These are phyloP conservation scores for Podargus strigoides DNA, from an alignment of 2,797 vertebrate genomes.

Conservation along the genomic window DNA sequence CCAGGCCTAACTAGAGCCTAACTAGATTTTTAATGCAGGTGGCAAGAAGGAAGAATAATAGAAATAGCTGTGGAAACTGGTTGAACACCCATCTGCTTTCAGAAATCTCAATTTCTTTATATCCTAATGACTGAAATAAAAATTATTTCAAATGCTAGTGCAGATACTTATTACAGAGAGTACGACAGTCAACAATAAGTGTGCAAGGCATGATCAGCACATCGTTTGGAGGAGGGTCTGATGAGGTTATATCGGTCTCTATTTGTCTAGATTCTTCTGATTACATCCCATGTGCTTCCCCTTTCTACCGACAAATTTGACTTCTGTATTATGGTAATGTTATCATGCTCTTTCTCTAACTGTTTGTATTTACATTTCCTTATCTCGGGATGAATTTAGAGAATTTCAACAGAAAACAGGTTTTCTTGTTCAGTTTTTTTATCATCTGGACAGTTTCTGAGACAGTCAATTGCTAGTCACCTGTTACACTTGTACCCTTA, in stretches of 20 bases:
- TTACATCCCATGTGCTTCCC: conserved; percentile 4
- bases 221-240: background rate
- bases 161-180: background rate
- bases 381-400: background rate
- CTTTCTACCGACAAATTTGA: conserved; percentile 21
- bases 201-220: background rate
- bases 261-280: conserved; percentile 34
- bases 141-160: background rate
- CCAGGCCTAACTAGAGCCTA: background rate
- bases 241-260: conserved; percentile 1
- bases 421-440: background rate
- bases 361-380: conserved; percentile 28
- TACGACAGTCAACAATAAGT: background rate
- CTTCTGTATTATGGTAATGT: conserved; percentile 47
- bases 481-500: background rate
- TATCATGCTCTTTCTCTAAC: conserved; percentile 10
- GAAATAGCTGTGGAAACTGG: background rate
- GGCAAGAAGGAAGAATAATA: background rate
- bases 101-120: background rate
- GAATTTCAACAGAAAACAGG: background rate
- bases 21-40: background rate
- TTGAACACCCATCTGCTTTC: background rate
- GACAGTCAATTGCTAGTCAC: background rate
- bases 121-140: background rate
- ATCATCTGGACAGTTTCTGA: background rate